These are phyloP conservation scores for Bufo gargarizans DNA, from an alignment of 2,113 vertebrate genomes.

Conservation along the genomic window DNA sequence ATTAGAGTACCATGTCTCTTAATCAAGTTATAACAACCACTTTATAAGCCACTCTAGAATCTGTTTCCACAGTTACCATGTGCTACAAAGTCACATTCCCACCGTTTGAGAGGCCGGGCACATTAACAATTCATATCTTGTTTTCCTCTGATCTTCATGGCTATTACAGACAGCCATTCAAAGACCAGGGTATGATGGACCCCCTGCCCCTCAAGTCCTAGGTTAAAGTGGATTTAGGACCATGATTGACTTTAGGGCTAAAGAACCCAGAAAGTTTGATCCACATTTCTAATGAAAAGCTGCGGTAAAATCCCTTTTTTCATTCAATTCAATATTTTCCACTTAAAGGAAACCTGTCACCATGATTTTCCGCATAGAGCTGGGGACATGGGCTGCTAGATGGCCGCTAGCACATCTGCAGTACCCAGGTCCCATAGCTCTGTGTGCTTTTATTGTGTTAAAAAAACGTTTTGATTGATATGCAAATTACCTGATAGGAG, in stretches of 20 bases:
- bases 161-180: background rate
- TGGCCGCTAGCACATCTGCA: too few species aligned
- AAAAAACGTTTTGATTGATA: too few species aligned
- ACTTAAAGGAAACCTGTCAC: too few species aligned
- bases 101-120: constrained; percentile 43
- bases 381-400: too few species aligned
- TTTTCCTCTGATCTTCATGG: constrained; percentile 6
- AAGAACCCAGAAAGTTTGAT: background rate
- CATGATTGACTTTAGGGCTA: background rate
- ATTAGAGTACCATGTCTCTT: constrained; percentile 53
- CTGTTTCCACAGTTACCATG: constrained; percentile 64
- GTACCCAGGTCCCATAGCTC: too few species aligned
- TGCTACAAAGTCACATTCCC: constrained; percentile 15
- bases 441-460: too few species aligned
- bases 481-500: too few species aligned
- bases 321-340: background rate
- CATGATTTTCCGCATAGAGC: too few species aligned
- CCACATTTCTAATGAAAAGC: background rate
- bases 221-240: constrained; percentile 24
- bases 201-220: background rate
- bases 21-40: constrained; percentile 61
- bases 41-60: constrained; percentile 62
- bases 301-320: background rate
- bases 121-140: constrained; percentile 44
- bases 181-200: background rate